A percentile compares a stretch with the other conserved stretches of the same genome.
These are phyloP conservation scores for Hydrolagus affinis DNA, from an alignment of 2,113 vertebrate genomes.

Conservation along the genomic window DNA sequence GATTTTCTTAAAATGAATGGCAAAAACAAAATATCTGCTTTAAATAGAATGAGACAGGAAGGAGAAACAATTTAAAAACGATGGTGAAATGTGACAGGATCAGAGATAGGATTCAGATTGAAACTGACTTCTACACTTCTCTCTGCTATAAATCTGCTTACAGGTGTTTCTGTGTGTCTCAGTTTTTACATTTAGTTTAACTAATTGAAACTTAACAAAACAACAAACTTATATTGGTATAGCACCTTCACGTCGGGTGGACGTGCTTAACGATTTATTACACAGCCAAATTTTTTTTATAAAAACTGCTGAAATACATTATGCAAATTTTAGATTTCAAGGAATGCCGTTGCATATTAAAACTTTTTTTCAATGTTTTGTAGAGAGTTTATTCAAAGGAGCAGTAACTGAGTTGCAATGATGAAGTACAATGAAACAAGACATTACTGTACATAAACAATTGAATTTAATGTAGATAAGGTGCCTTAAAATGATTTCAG, in stretches of 20 bases:
- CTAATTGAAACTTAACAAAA: too few relatives aligned
- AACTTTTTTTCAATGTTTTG: background rate
- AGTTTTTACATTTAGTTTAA: background rate
- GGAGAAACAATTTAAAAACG: background rate
- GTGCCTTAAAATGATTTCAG: background rate
- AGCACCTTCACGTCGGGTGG: too few relatives aligned
- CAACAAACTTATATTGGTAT: too few relatives aligned
- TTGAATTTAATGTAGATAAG: conserved; percentile 15
- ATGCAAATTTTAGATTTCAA: background rate
- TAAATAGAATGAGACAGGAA: background rate
- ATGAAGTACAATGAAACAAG: conserved; percentile 13
- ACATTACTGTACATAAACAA: background rate
- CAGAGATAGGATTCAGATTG: background rate
- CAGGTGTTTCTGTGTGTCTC: background rate
- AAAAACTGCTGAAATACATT: background rate
- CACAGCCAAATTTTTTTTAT: background rate
- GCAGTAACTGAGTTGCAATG: background rate
- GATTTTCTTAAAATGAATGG: background rate
- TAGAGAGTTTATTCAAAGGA: background rate
- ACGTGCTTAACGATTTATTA: background rate
- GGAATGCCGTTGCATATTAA: background rate
- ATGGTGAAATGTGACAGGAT: background rate
- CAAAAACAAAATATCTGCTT: background rate
- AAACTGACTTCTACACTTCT: background rate
- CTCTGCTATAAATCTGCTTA: background rate